These are phyloP conservation scores for Tetrax tetrax DNA, from an alignment of 2,113 vertebrate genomes.

Conservation along the genomic window DNA sequence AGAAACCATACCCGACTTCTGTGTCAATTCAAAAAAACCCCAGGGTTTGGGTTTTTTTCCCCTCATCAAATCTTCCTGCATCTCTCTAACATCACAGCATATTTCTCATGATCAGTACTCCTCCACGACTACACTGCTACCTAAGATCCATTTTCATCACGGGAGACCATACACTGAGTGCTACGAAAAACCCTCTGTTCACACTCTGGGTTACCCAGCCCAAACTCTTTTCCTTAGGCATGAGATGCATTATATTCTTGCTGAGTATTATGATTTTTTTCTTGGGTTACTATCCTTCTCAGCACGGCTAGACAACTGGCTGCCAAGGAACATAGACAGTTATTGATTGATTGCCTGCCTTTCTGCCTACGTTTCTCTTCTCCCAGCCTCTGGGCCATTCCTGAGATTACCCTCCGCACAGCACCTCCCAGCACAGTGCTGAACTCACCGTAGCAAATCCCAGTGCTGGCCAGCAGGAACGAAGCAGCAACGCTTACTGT, in stretches of 20 bases:
- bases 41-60: not conserved
- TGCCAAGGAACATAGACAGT: not conserved
- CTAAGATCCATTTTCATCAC: not conserved
- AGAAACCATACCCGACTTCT: not conserved
- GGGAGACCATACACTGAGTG: not conserved
- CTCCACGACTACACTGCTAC: not conserved
- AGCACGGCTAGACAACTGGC: not conserved
- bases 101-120: not conserved
- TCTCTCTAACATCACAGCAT: not conserved
- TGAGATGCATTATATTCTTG: not conserved
- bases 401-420: not conserved
- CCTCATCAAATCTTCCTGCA: not conserved
- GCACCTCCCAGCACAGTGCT: not conserved
- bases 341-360: not conserved
- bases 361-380: rapidly evolving
- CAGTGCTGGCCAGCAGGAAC: not conserved
- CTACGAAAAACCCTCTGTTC: not conserved
- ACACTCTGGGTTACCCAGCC: not conserved
- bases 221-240: not conserved
- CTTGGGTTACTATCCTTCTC: not conserved
- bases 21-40: not conserved
- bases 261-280: not conserved
- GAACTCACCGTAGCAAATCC: not conserved
- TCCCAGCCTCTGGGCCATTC: not conserved
- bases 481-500: not conserved